A percentile compares a stretch with the other conserved stretches of the same genome.
These are phyloP conservation scores for Carcharodon carcharias DNA, from an alignment of 2,797 vertebrate genomes.

Conservation along the genomic window DNA sequence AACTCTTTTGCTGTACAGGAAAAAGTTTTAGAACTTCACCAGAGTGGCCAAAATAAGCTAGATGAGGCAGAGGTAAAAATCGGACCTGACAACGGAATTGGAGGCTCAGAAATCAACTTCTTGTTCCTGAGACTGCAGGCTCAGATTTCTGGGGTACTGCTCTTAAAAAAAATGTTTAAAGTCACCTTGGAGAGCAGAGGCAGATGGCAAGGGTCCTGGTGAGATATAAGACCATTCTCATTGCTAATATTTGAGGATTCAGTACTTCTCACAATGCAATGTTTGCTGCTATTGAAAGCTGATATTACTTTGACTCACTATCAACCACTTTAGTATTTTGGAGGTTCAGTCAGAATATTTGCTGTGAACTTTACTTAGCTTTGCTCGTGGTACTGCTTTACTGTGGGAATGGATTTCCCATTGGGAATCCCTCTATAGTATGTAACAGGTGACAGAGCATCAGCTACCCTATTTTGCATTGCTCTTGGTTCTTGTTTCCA, in stretches of 20 bases:
- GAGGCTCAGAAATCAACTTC: background rate
- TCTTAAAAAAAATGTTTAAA: background rate
- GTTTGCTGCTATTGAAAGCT: too few species aligned
- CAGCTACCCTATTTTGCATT: too few species aligned
- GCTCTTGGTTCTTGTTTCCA: too few species aligned
- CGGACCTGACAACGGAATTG: background rate
- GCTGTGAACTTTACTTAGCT: too few species aligned
- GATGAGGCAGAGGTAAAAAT: background rate
- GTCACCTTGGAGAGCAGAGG: background rate
- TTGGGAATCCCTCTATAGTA: too few species aligned
- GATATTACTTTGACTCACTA: too few species aligned
- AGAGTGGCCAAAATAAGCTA: background rate
- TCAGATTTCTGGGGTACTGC: background rate
- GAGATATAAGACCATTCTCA: background rate
- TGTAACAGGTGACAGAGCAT: too few species aligned
- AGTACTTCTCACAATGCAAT: background rate
- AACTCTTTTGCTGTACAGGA: background rate
- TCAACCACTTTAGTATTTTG: too few species aligned
- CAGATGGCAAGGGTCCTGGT: background rate
- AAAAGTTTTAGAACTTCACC: background rate
- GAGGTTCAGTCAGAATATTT: too few species aligned
- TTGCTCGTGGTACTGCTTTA: too few species aligned
- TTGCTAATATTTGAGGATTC: background rate
- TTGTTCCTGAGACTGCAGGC: background rate
- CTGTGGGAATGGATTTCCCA: too few species aligned